These are phyloP conservation scores for Pangasius mekongensis DNA, from an alignment of 2,797 vertebrate species.

Conservation along the genomic window DNA sequence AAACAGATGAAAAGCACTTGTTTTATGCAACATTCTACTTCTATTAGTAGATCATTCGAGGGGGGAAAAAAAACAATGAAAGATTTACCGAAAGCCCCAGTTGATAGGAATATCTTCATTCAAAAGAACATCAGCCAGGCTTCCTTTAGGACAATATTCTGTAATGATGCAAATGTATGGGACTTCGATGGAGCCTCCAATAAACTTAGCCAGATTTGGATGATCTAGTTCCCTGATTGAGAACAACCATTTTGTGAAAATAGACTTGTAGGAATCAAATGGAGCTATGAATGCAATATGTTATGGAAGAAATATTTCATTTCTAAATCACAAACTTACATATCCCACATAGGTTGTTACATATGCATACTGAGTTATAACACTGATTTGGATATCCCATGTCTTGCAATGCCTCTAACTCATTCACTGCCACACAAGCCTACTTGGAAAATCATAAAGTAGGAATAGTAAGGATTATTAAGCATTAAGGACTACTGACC, in stretches of 20 bases:
- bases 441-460: neutral
- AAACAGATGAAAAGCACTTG: neutral
- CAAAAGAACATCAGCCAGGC: conserved; percentile 76
- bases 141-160: conserved; percentile 82
- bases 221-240: conserved; percentile 76
- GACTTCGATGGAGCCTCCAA: conserved; percentile 77
- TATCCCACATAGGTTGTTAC: neutral
- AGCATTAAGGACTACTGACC: conserved; percentile 62
- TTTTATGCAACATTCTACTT: neutral
- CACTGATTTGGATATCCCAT: neutral
- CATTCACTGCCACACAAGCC: neutral
- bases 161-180: conserved; percentile 76
- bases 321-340: neutral
- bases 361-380: neutral
- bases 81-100: conserved; percentile 78
- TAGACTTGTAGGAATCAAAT: neutral
- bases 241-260: neutral
- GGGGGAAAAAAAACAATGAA: no score
- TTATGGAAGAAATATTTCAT: neutral
- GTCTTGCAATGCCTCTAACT: neutral
- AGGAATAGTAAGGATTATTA: neutral
- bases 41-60: neutral
- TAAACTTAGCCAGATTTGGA: conserved; percentile 80
- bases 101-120: conserved; percentile 81
- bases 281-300: neutral